Evolutionary conservation across 2,113 vertebrate species (phyloP), one percentile per base, ranked within the genome.

Genomic region (Aspiorhynchus laticeps): DNA sequence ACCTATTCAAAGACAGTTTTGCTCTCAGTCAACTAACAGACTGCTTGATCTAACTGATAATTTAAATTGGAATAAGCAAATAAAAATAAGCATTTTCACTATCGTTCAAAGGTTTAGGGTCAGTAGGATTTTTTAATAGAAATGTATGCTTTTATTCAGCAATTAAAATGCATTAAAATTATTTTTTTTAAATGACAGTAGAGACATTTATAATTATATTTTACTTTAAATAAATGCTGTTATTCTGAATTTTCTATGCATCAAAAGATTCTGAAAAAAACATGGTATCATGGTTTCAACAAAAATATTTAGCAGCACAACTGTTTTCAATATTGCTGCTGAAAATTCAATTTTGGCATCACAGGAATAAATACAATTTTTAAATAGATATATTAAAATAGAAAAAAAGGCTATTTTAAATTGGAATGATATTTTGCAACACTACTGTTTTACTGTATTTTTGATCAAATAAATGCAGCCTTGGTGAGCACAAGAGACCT

Each of bases 41-140:
- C 1, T 43, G 5, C 41, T 26, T 15, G 73, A 48, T 46, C 7
- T 7, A 7, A 17, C 2, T 46, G 24, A 15, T 46, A 5, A 76
- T 76, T 76, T 76, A 76, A 17, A 76, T 48, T 8, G n/a, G 74
- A 15, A 76, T 28, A 46, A 26, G n/a, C 74, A 17, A 26, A 76
- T 26, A 9, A 26, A 46, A 26, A 46, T 17, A 0, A 8, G 1
- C 12, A 46, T 46, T 46, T 26, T 4, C 14, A 26, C 41, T 75
- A 14, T 15, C 41, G 5, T 26, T 11, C 4, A 43, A 74, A 74
- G 1, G 0, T 14, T 74, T 14, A 3, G 8, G 33, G 67, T 71
- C 33, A 21, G 1, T 38, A 10, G 21, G 67, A 7, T 51, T 48
- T 48, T 46, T 38, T 38, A 11, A 46, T 46, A 46, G 43, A 46